Percentiles rank a stretch among this genome's conserved stretches.
phyloP scores from a whole-genome alignment of 2,888 invertebrate species.

The Cheilosia vulpina region DNA sequence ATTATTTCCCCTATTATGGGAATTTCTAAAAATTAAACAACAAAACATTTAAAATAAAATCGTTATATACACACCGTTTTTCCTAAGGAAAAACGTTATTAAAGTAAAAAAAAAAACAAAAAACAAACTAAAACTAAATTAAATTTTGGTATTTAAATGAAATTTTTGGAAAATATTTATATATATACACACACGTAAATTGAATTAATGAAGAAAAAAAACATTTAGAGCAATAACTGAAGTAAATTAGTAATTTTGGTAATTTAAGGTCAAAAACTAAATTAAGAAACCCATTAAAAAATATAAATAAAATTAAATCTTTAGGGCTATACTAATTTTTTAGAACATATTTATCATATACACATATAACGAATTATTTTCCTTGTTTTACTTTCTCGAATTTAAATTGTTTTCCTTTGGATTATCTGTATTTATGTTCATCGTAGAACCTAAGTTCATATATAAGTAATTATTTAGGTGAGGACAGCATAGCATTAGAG shows the following conservation, averaged over 20 bases:
- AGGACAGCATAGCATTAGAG: slow-evolving; percentile 68
- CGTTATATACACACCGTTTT: slow-evolving; percentile 74
- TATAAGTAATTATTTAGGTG: slow-evolving; percentile 53
- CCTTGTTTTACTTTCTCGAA: slow-evolving; percentile 17
- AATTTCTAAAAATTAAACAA: slow-evolving; percentile 39
- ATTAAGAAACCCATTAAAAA: slow-evolving; percentile 31
- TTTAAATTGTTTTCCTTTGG: slow-evolving; percentile 16
- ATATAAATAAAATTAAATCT: slow-evolving; percentile 65
- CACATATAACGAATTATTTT: slow-evolving; percentile 63
- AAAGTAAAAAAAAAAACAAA: slow-evolving; percentile 77
- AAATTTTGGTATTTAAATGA: slow-evolving; percentile 85
- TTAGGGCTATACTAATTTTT: slow-evolving; percentile 67
- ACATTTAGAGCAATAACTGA: slow-evolving; percentile 80
- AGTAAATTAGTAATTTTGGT: slow-evolving; percentile 74
- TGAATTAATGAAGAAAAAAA: slow-evolving; percentile 78
- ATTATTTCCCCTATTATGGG: slow-evolving; percentile 51
- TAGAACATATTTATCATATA: slow-evolving; percentile 36
- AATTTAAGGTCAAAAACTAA: slow-evolving; percentile 65
- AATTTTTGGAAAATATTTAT: slow-evolving; percentile 84
- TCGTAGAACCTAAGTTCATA: slow-evolving; percentile 51
- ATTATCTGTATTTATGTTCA: slow-evolving; percentile 32
- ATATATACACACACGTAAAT: slow-evolving; percentile 83
- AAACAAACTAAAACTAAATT: slow-evolving; percentile 84
- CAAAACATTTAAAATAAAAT: slow-evolving; percentile 44
- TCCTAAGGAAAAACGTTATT: slow-evolving; percentile 74